Conservation (phyloP, 2,888 invertebrate species). For the Andrena hattorfiana region DNA sequence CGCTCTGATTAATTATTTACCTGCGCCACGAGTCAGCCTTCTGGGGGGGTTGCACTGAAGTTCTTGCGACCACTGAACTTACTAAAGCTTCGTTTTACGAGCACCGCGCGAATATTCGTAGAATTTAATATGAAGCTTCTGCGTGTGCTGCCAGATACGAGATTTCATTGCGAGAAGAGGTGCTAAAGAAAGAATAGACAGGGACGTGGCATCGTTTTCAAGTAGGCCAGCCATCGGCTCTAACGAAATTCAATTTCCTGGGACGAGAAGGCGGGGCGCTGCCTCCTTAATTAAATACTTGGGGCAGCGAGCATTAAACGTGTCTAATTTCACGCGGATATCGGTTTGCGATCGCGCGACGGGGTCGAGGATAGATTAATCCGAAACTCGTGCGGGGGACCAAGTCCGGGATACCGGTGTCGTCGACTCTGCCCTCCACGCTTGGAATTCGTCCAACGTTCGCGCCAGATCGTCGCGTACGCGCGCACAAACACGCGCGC, state of each 20-base stretch:
- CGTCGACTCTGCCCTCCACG: conserved; percentile 22
- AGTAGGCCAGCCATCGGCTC: not conserved
- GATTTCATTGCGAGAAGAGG: not conserved
- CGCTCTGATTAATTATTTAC: no score
- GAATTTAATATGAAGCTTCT: not conserved
- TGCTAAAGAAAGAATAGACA: no score
- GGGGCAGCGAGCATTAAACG: not conserved
- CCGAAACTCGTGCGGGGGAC: conserved; percentile 41
- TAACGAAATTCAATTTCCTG: not conserved
- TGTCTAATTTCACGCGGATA: conserved; percentile 21
- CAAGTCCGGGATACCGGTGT: conserved; percentile 34
- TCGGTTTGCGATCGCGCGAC: conserved; percentile 10
- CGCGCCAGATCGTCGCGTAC: not conserved
- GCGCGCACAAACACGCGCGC: conserved; percentile 3
- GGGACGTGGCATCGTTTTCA: no score
- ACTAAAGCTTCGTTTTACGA: not conserved
- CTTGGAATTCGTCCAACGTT: conserved; percentile 52
- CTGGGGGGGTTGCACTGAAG: no score
- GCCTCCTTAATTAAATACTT: not conserved
- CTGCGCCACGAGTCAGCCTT: no score
- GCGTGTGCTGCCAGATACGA: no score
- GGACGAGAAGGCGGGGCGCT: not conserved
- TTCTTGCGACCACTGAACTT: not conserved
- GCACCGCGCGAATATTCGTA: not conserved
- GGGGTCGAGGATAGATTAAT: conserved; percentile 41